Conservation (phyloP, 1,140 invertebrate genomes). For the Batillaria attramentaria region DNA sequence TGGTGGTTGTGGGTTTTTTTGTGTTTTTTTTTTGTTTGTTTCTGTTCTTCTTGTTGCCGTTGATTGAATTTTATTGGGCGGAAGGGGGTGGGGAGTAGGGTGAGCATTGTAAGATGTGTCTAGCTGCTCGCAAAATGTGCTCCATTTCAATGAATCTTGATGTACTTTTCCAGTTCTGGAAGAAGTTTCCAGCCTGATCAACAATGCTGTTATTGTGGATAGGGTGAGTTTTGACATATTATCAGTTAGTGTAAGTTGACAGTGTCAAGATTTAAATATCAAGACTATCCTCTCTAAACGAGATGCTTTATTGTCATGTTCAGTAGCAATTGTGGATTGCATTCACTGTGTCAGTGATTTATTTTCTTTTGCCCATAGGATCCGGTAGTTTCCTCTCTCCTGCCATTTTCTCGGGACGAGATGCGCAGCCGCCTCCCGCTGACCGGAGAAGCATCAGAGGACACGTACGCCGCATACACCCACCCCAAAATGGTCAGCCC, state of each 20-base stretch:
- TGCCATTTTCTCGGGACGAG: slow-evolving; percentile 53
- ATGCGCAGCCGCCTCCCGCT: slow-evolving; percentile 3
- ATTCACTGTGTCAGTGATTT: not conserved
- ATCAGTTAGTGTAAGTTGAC: too few relatives aligned
- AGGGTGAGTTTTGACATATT: too few relatives aligned
- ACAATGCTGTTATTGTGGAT: slow-evolving; percentile 54
- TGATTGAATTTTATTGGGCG: too few relatives aligned
- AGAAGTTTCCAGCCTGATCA: slow-evolving; percentile 53
- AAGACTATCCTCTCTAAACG: too few relatives aligned
- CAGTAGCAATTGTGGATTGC: not conserved
- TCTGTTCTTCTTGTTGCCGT: too few relatives aligned
- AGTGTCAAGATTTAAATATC: too few relatives aligned
- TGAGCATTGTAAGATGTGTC: too few relatives aligned
- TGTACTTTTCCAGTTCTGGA: slow-evolving; percentile 59
- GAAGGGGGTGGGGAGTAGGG: too few relatives aligned
- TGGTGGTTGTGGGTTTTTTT: too few relatives aligned
- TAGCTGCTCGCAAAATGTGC: too few relatives aligned
- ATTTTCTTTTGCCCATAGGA: slow-evolving; percentile 44
- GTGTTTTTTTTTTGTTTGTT: not conserved
- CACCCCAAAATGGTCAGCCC: slow-evolving; percentile 21
- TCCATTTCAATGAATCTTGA: too few relatives aligned
- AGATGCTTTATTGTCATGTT: too few relatives aligned
- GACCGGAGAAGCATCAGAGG: slow-evolving; percentile 13
- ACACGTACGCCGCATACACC: slow-evolving; percentile 30
- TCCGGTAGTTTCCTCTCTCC: slow-evolving; percentile 59